A percentile compares a stretch with the other conserved stretches of the same genome.
These are phyloP conservation scores for Caloenas nicobarica DNA, from an alignment of 2,113 vertebrate genomes.

Conservation along the genomic window DNA sequence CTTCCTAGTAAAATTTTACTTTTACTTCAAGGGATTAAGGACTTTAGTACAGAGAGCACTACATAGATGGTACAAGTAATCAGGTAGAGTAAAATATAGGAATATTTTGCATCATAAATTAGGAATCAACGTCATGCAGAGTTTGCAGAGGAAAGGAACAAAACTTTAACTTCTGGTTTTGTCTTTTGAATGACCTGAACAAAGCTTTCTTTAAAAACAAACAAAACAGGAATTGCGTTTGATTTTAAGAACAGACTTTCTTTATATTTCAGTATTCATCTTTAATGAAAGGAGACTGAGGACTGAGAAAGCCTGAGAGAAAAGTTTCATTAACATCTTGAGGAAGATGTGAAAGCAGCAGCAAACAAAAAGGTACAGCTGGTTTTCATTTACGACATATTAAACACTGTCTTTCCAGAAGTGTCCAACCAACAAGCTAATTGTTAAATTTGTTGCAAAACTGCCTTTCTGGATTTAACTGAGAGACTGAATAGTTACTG, in stretches of 20 bases:
- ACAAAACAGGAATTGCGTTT: background rate
- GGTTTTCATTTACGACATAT: rapidly evolving
- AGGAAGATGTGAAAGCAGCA: background rate
- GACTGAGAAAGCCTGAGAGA: background rate
- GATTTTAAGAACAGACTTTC: background rate
- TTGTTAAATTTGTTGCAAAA: background rate
- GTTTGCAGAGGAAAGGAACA: background rate
- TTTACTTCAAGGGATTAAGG: background rate
- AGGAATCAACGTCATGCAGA: background rate
- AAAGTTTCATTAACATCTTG: background rate
- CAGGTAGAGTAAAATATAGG: background rate
- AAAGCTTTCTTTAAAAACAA: background rate
- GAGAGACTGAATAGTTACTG: background rate
- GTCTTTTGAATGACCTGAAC: background rate
- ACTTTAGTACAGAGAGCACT: background rate
- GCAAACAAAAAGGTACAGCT: background rate
- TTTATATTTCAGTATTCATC: conserved; percentile 8
- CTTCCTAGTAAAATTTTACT: background rate
- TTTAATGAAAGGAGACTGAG: background rate
- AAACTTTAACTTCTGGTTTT: background rate
- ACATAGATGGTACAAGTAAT: background rate
- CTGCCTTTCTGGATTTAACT: background rate
- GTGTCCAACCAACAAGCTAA: background rate
- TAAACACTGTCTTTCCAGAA: background rate
- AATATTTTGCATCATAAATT: background rate